Evolutionary conservation across 2,888 invertebrate species (phyloP), one percentile per base, ranked within the genome.

Genomic region (Drosophila mimetica): DNA sequence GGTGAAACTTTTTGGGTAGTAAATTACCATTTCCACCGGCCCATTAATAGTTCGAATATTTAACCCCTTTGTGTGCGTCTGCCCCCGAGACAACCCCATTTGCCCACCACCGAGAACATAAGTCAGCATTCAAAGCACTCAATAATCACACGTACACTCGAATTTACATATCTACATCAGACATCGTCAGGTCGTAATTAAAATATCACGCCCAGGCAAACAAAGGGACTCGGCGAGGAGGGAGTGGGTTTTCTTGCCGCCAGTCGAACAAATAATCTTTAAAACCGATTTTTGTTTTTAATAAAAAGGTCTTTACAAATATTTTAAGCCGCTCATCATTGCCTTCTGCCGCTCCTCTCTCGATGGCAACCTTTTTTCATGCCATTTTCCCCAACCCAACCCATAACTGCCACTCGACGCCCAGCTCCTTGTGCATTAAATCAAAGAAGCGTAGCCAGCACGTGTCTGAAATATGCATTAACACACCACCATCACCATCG

Each of bases 401-500:
- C 42, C n/a, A n/a, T 5, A 8, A 13, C 9, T 20, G 20, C 44
- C 41, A 52, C 36, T 73, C 51, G 53, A 51, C 32, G 25, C 34
- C 58, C 66, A 42, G 48, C 86, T 61, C 57, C 79, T 86, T 88
- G 67, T 75, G 73, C 70, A 74, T 72, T 60, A 88, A 83, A 83
- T 83, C 82, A 83, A 84, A 87, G 89, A 88, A 88, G 79, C 82
- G 85, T 87, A 87, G 67, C 87, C 74, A 57, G 82, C 82, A 83
- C 82, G 82, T 83, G 82, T 84, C 82, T 83, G 85, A 86, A 88
- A 88, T 87, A 85, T 87, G 89, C 89, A 89, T 89, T 87, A 84
- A 74, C 79, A 76, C 82, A 88, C 83, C 79, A 71, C 55, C 61
- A 44, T 47, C 59, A 41, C 48, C 60, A 55, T 64, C 71, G 50